These are phyloP conservation scores for Moxostoma hubbsi DNA, from an alignment of 2,797 vertebrate genomes.

Conservation along the genomic window DNA sequence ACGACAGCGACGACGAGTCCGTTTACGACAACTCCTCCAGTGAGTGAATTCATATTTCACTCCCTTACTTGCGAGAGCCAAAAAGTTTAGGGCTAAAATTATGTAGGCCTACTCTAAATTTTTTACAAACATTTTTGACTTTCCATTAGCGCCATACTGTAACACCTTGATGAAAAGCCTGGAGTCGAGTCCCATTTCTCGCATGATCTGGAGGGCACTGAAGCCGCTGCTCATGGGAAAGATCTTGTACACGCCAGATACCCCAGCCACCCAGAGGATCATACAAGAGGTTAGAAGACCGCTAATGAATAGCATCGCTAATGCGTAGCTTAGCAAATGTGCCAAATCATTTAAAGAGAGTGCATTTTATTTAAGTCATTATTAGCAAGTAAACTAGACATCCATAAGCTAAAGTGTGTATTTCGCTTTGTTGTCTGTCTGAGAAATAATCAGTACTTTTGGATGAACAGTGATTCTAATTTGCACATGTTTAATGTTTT, in stretches of 20 bases:
- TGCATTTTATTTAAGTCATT: too few species aligned
- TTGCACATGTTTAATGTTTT: too few species aligned
- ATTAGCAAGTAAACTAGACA: too few species aligned
- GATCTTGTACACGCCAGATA: constrained; percentile 95
- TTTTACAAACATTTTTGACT: too few species aligned
- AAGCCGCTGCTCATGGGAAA: constrained; percentile 96
- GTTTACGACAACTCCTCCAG: constrained; percentile 95
- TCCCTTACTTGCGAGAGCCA: neutral
- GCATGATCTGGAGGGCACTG: constrained; percentile 96
- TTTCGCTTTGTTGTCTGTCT: too few species aligned
- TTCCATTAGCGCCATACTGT: constrained; percentile 88
- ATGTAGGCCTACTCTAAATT: too few species aligned
- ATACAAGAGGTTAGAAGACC: constrained; percentile 87
- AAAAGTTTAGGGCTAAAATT: neutral
- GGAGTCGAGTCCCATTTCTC: constrained; percentile 93
- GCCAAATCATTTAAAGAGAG: too few species aligned
- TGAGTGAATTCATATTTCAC: constrained; percentile 70
- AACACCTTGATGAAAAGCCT: constrained; percentile 92
- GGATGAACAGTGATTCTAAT: too few species aligned
- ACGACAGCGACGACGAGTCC: constrained; percentile 82
- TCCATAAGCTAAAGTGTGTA: too few species aligned
- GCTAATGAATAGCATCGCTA: too few species aligned
- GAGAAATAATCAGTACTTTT: too few species aligned
- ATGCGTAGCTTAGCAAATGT: neutral
- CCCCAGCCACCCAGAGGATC: constrained; percentile 87